A percentile compares a stretch with the other conserved stretches of the same genome.
phyloP scores from a whole-genome alignment of 1,140 invertebrate species.

The Drosophila takahashii region DNA sequence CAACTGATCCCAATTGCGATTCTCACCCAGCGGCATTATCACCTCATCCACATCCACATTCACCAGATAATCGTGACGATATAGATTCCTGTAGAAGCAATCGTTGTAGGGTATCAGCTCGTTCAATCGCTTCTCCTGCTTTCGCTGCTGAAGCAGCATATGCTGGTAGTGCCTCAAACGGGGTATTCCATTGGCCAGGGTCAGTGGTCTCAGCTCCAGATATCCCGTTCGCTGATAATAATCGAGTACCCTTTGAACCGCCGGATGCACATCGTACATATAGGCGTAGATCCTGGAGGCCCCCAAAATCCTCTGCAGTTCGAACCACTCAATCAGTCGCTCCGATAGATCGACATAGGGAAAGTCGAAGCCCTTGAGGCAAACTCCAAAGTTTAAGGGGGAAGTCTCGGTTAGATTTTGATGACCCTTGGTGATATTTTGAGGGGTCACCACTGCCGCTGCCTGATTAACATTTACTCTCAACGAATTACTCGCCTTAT shows the following conservation, averaged over 20 bases:
- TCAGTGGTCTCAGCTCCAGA: conserved; percentile 89
- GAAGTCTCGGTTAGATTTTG: conserved; percentile 69
- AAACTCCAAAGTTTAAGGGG: conserved; percentile 94
- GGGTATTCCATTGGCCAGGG: conserved; percentile 90
- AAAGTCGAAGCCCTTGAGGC: conserved; percentile 96
- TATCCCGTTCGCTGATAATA: conserved; percentile 64
- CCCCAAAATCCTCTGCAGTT: conserved; percentile 93
- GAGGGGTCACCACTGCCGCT: conserved; percentile 31
- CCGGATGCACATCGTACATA: conserved; percentile 94
- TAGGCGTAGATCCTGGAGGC: conserved; percentile 97
- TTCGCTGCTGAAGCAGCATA: conserved; percentile 86
- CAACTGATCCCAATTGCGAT: conserved; percentile 85
- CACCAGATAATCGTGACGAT: conserved; percentile 91
- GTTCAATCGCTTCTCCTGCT: conserved; percentile 87
- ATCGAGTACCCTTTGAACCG: conserved; percentile 92
- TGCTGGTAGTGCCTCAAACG: conserved; percentile 89
- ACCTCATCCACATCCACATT: conserved; percentile 92
- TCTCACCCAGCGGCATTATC: conserved; percentile 86
- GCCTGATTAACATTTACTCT: conserved; percentile 93
- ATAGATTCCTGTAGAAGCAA: conserved; percentile 92
- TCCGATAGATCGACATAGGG: conserved; percentile 94
- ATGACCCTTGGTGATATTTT: neutral
- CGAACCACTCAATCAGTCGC: conserved; percentile 96
- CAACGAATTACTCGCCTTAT: conserved; percentile 92
- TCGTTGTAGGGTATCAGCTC: conserved; percentile 94